Conservation (phyloP, 2,113 vertebrate species). For the Pholis gunnellus region DNA sequence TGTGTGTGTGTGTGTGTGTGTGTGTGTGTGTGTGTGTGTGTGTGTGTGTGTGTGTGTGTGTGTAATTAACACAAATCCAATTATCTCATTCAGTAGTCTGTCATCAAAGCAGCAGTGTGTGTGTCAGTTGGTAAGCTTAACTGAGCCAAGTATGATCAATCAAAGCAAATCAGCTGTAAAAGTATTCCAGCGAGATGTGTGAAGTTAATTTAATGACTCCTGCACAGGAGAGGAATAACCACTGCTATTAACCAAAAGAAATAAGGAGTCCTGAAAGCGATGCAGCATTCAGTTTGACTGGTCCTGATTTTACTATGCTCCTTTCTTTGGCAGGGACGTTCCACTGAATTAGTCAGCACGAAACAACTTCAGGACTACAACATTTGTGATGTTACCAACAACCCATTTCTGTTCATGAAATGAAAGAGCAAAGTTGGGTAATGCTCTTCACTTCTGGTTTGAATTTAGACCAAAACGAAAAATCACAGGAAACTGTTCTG, state of each 20-base stretch:
- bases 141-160: neutral
- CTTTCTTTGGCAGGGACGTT: neutral
- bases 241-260: neutral
- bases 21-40: neutral
- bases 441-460: neutral
- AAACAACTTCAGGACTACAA: neutral
- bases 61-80: neutral
- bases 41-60: neutral
- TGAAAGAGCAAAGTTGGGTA: neutral
- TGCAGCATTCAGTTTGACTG: neutral
- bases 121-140: neutral
- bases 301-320: neutral
- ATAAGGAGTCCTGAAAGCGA: neutral
- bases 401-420: neutral
- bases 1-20: too few species aligned
- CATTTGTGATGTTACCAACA: neutral
- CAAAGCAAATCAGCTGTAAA: neutral
- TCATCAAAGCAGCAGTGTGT: neutral
- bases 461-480: neutral
- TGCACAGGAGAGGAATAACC: neutral
- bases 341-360: neutral
- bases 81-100: neutral
- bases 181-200: neutral
- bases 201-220: constrained; percentile 7
- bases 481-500: too few species aligned